Percentiles rank a stretch among this genome's conserved stretches.
These are phyloP conservation scores for Benthosema pterotum DNA, from an alignment of 2,797 vertebrate genomes.

Conservation along the genomic window DNA sequence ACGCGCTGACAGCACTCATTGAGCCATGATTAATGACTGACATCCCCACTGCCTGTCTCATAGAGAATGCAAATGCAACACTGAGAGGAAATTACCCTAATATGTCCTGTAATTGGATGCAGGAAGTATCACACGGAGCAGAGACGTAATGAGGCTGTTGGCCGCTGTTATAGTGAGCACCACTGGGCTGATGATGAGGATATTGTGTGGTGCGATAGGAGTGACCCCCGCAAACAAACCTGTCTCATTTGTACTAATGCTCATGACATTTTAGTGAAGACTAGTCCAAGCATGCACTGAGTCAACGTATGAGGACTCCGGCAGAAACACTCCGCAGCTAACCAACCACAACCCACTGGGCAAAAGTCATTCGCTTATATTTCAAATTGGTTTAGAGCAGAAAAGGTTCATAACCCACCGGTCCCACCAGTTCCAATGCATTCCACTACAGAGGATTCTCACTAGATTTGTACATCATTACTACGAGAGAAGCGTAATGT, in stretches of 20 bases:
- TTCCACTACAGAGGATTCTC: neutral
- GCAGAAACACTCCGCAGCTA: conserved; percentile 34
- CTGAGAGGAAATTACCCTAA: conserved; percentile 74
- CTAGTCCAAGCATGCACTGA: conserved; percentile 32
- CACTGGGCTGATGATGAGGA: conserved; percentile 50
- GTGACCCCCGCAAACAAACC: conserved; percentile 52
- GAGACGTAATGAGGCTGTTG: conserved; percentile 35
- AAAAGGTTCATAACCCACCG: conserved; percentile 7
- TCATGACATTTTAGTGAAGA: conserved; percentile 59
- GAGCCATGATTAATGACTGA: conserved; percentile 88
- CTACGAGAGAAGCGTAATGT: no score
- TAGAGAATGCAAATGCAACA: conserved; percentile 81
- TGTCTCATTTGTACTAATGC: conserved; percentile 61
- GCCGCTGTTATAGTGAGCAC: conserved; percentile 47
- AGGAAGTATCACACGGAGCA: conserved; percentile 51
- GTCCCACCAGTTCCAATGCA: no score
- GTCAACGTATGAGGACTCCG: conserved; percentile 45
- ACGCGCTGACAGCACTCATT: conserved; percentile 84
- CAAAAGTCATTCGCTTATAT: conserved; percentile 26
- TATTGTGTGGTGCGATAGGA: conserved; percentile 49
- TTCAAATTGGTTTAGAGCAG: neutral
- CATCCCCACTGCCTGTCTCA: conserved; percentile 72
- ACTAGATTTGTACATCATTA: neutral
- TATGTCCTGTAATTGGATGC: conserved; percentile 73
- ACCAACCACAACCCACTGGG: conserved; percentile 15